Evolutionary conservation across 1,140 invertebrate species (phyloP).

Genomic region (Calosoma granatense): DNA sequence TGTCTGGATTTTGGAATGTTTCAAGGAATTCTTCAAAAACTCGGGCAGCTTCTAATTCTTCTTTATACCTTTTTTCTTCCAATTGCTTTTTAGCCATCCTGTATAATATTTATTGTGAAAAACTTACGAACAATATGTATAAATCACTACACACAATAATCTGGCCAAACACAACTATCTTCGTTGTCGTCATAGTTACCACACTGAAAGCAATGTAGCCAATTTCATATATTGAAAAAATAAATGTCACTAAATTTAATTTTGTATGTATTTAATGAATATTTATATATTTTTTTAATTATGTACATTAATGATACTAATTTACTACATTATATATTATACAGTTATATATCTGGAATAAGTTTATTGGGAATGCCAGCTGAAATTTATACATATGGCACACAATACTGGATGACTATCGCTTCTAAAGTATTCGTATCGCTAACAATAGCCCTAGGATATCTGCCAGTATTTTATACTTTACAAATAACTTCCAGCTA

Average conservation of each 20-base stretch:
- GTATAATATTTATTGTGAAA: no score
- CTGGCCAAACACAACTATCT: no score
- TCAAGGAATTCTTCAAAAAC: slow-evolving; percentile 33
- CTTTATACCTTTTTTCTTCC: slow-evolving; percentile 50
- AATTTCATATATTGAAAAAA: not conserved
- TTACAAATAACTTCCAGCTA: slow-evolving; percentile 74
- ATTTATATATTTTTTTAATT: no score
- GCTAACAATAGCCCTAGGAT: slow-evolving; percentile 58
- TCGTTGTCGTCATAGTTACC: no score
- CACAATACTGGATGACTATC: slow-evolving; percentile 61
- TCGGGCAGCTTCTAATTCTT: slow-evolving; percentile 74
- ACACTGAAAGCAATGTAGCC: not conserved
- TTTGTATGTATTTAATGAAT: no score
- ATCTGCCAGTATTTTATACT: slow-evolving; percentile 79
- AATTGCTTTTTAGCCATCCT: slow-evolving; percentile 22
- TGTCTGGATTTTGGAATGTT: slow-evolving; percentile 24
- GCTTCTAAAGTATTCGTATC: slow-evolving; percentile 60
- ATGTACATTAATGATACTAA: not conserved
- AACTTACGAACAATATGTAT: no score
- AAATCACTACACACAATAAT: no score
- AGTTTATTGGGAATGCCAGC: slow-evolving; percentile 82
- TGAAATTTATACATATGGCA: slow-evolving; percentile 84
- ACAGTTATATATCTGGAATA: slow-evolving; percentile 83
- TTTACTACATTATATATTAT: slow-evolving; percentile 18
- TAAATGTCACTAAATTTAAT: no score